Base-by-base conservation (phyloP, 1,140 invertebrate genomes). In the Whitmania pigra region DNA sequence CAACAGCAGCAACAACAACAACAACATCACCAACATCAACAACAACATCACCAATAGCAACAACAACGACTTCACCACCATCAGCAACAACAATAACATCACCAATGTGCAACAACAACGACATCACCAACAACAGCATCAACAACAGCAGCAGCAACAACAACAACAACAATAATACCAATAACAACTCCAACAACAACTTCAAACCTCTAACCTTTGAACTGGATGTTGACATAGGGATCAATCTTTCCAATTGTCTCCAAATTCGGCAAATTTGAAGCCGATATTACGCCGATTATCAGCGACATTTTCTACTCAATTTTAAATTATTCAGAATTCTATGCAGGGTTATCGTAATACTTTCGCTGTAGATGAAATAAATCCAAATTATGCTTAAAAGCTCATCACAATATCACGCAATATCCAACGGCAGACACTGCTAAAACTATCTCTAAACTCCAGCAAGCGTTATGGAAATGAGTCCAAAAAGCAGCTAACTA, bases 201-300 rank as follows among this genome's bases (percentile, higher is more conserved):
- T n/a, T n/a, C n/a, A n/a, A n/a, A n/a, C n/a, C n/a, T n/a, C n/a
- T n/a, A n/a, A 79, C 82, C 82, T 78, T 80, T 77, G 70, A 79
- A 80, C 66, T 77, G 74, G 53, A 81, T 68, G 18, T 73, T 72
- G 15, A 77, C 78, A 53, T 80, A 81, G 9, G 81, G 81, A 73
- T 82, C 81, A 55, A 78, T 78, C 74, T 81, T 78, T 49, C 80
- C 80, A 72, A 82, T 75, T 9, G 76, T 80, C 75, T 82, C 81
- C 20, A 76, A 69, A 73, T 82, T 82, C 2, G 80, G 80, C 11
- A 82, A 76, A 75, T 79, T 80, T 9, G 75, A 77, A 11, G 80
- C 81, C 54, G 76, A 76, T 43, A 77, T 72, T 22, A 80, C 77
- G 36, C 73, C 55, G 36, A 80, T 75, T 76, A 78, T 69, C 29